Conservation (phyloP, 2,113 vertebrate species). For the Pan paniscus region DNA sequence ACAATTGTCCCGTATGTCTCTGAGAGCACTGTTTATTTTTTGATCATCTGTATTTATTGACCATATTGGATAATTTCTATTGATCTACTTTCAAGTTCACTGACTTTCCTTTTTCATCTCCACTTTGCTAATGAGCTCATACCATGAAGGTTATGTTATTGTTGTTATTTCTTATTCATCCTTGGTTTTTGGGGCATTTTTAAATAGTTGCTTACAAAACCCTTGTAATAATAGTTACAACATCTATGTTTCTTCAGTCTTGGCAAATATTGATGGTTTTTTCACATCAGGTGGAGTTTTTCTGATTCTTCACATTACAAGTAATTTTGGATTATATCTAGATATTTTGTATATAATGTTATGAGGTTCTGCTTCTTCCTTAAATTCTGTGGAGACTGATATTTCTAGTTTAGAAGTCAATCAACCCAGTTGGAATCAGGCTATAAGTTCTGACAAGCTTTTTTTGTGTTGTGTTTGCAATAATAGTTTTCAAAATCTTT, state of each 20-base stretch:
- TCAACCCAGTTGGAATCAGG: neutral
- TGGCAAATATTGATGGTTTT: neutral
- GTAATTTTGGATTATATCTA: neutral
- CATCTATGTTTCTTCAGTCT: neutral
- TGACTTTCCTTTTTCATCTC: neutral
- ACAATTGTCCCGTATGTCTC: too few species aligned
- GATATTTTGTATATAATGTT: neutral
- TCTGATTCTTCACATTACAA: neutral
- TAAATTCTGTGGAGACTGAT: neutral
- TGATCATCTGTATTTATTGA: neutral
- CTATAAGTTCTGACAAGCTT: neutral
- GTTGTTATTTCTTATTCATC: neutral
- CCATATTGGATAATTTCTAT: neutral
- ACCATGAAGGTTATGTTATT: neutral
- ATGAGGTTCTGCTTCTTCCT: neutral
- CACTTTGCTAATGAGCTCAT: neutral
- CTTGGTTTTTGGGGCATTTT: neutral
- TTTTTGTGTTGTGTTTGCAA: neutral
- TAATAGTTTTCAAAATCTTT: neutral
- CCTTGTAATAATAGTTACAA: neutral
- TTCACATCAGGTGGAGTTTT: neutral
- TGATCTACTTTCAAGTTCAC: neutral
- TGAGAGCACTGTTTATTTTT: neutral
- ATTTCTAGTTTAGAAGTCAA: neutral
- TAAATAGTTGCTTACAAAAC: neutral